Percentiles rank a stretch among this genome's conserved stretches.
Evolutionary conservation across 2,113 vertebrate species (phyloP).

Genomic region (Oncorhynchus tshawytscha): DNA sequence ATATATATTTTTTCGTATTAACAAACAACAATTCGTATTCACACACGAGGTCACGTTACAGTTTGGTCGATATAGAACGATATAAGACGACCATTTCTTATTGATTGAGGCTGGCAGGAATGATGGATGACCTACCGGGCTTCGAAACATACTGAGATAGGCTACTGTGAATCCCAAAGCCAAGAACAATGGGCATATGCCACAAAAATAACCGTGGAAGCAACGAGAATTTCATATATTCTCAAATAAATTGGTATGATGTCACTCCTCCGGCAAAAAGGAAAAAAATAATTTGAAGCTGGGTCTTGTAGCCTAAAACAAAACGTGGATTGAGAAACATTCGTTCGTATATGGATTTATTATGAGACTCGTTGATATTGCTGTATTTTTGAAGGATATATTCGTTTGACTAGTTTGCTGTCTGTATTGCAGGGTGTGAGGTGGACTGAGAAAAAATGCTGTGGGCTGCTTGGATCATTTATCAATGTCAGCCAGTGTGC

Average conservation of each 20-base stretch:
- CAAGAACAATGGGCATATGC: not conserved
- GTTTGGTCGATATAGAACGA: slow-evolving; percentile 34
- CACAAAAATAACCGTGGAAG: not conserved
- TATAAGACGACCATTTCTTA: slow-evolving; percentile 23
- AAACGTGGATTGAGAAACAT: not conserved
- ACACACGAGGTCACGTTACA: slow-evolving; percentile 27
- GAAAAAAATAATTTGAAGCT: not conserved
- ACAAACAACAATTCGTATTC: not conserved
- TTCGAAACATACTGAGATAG: slow-evolving; percentile 5
- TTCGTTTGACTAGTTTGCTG: not conserved
- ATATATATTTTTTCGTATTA: not conserved
- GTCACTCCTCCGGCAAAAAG: not conserved
- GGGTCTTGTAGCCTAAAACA: not conserved
- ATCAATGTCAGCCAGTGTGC: slow-evolving; percentile 51
- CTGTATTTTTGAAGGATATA: not conserved
- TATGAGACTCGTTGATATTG: not conserved
- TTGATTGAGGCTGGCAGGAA: slow-evolving; percentile 46
- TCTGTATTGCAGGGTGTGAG: not conserved
- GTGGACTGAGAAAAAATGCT: slow-evolving; percentile 13
- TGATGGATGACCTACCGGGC: slow-evolving; percentile 47
- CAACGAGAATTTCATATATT: not conserved
- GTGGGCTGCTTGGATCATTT: slow-evolving; percentile 39
- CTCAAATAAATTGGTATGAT: not conserved
- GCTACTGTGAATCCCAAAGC: not conserved
- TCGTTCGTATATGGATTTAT: not conserved